Evolutionary conservation across 35 echinoderm and acorn worm genomes (phyloP), one percentile per base, ranked within the genome.

Genomic region (Strongylocentrotus purpuratus): DNA sequence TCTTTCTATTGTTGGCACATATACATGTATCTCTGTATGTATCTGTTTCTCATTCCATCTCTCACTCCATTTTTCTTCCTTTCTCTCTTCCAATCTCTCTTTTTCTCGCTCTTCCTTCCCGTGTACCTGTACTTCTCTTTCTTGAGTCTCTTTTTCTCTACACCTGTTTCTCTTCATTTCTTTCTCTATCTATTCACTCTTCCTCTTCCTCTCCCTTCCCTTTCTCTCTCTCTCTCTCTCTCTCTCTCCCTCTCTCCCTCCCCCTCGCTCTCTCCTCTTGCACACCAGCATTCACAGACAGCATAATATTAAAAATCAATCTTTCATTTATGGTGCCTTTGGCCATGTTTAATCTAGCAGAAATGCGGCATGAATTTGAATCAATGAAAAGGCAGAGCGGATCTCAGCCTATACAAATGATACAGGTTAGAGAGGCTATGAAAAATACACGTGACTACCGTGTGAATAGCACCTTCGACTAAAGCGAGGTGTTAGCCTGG

Each of bases 321-420:
- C 65, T 78, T 78, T 78, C 65, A 78, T 78, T 78, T 78, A 78
- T 78, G 65, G 65, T 78, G 65, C 65, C 65, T 78, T 78, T 78
- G 65, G 65, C 22, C 65, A 78, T 78, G 65, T 78, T 78, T 78
- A 78, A 78, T 78, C 65, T 78, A 78, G 65, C 65, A 78, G 65
- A 78, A 78, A 78, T 78, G 65, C 65, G 65, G 65, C 65, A 78
- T 78, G 65, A 78, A 78, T 78, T 78, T 78, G 20, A 78, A 78
- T 78, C 65, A 78, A 78, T 78, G 65, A 78, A 78, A 78, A 28
- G 65, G 65, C 65, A 78, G 65, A n/a, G 65, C 18, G 65, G 20
- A 78, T 41, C 35, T 41, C 35, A 41, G 22, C 5, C 65, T 78
- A 78, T 78, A 78, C 65, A 28, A 78, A 78, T n/a, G 65, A 78